Base-by-base conservation (phyloP, 1,140 invertebrate genomes). In the Ostrea edulis region DNA sequence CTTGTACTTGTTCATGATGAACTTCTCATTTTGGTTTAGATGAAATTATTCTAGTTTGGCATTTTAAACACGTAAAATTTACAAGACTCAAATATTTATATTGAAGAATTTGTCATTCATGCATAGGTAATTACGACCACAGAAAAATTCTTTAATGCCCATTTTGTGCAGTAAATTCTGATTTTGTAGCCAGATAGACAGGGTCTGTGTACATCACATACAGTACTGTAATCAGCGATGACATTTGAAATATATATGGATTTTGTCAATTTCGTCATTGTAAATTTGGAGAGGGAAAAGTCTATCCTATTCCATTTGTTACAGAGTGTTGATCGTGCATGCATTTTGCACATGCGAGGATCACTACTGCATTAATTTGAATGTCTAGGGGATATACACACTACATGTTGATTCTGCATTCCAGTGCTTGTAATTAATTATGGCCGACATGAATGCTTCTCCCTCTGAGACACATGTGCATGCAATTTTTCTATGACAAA, bases 351-450 rank as follows among this genome's bases (percentile, higher is more conserved):
- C 68, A 29, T 77, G 68, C 9, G 22, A 77, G 29, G 68, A 14
- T 29, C 68, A 9, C 14, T 14, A 25, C 29, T 77, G 9, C 68
- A 29, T 44, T 35, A 29, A 35, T 12, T 12, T 77, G 12, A 8
- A 77, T 35, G n/a, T 62, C 55, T 62, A 62, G 17, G n/a, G 55
- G 55, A 62, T 62, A 62, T 17, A 62, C 55, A 62, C 25, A 29
- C 11, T 29, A 77, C 25, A 25, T 77, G 29, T 25, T 12, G 25
- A 11, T 62, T 17, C 9, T 35, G 1, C 68, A 62, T 35, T 22
- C 12, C 8, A 77, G 68, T 77, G 68, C 25, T 20, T 77, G 68
- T 77, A 77, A 77, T 77, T 77, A 77, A 77, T 77, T 22, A 35
- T 71, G 22, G 8, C 68, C 8, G 12, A 77, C 68, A 44, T n/a